Base-by-base conservation (phyloP, 1,140 invertebrate genomes). In the Aphaenogaster ashmeadi region DNA sequence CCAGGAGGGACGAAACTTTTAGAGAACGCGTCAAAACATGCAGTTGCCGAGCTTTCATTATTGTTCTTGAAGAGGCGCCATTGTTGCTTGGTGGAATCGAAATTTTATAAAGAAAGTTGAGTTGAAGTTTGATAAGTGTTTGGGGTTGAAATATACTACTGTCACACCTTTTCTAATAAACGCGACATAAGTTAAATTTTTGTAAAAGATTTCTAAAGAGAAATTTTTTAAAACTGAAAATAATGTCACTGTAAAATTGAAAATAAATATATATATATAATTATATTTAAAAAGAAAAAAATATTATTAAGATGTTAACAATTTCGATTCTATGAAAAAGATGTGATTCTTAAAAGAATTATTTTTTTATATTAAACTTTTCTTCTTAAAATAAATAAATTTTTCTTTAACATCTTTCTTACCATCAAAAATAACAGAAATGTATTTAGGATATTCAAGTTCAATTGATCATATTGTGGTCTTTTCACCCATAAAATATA, bases 61-160 rank as follows among this genome's bases (percentile, higher is more conserved):
- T 83, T 67, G 78, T 56, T 83, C 13, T 38, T 27, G 11, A 84
- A 71, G 7, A 62, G 4, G 36, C 60, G 27, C 27, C n/a, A 74
- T 75, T 74, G 44, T 60, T 47, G 33, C 2, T 1, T 7, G 27
- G 6, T 41, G 41, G 0, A 83, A 11, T 4, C 52, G 47, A 47
- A 74, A 60, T n/a, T 13, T 72, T 58, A 15, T 41, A 7, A 83
- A 60, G 18, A 52, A 47, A 74, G 41, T 83, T 58, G 2, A 71
- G 21, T n/a, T 74, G 0, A 74, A 74, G 54, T 83, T 74, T 33
- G 41, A 71, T 71, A 81, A 56, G 44, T 71, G 66, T 56, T 79
- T 56, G 27, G 36, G 8, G 2, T 36, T 60, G 21, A 0, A 75
- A 41, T 33, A 52, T 21, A 72, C 13, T 60, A 36, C 18, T 83